Percentiles rank a stretch among this genome's conserved stretches.
Evolutionary conservation across 2,888 invertebrate genomes (phyloP).

Genomic region (Lordiphosa andalusiaca): DNA sequence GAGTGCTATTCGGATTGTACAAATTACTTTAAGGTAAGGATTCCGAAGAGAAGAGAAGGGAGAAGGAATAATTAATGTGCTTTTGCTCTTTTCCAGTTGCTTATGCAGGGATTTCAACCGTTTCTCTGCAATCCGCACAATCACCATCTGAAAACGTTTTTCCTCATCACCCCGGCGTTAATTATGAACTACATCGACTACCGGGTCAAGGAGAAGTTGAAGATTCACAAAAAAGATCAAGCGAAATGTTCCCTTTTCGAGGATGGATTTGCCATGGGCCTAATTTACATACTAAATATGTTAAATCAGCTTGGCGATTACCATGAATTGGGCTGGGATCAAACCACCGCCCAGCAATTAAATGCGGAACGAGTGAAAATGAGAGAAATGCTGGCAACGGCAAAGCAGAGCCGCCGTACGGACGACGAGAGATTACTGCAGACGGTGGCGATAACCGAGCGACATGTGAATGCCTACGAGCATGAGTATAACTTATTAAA

Average conservation of each 20-base stretch:
- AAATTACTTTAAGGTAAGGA: constrained; percentile 75
- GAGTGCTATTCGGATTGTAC: constrained; percentile 87
- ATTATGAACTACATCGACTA: constrained; percentile 97
- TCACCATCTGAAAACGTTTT: constrained; percentile 94
- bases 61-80: no score
- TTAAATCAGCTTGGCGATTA: constrained; percentile 92
- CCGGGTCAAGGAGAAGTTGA: constrained; percentile 94
- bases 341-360: constrained; percentile 89
- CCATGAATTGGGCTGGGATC: constrained; percentile 97
- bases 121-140: constrained; percentile 93
- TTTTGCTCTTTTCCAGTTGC: constrained; percentile 82
- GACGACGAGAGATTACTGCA: constrained; percentile 92
- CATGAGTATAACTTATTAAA: constrained; percentile 94
- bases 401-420: constrained; percentile 43
- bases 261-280: constrained; percentile 98
- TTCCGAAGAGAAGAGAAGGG: no score
- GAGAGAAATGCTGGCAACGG: constrained; percentile 82
- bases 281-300: constrained; percentile 94
- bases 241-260: constrained; percentile 94
- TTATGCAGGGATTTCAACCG: constrained; percentile 95
- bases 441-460: constrained; percentile 93
- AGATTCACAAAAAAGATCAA: constrained; percentile 89
- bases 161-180: constrained; percentile 94
- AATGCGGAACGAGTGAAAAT: constrained; percentile 83
- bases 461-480: constrained; percentile 88